These are phyloP conservation scores for Mormyrus hasselquistii DNA, from an alignment of 2,797 vertebrate species.

Conservation along the genomic window DNA sequence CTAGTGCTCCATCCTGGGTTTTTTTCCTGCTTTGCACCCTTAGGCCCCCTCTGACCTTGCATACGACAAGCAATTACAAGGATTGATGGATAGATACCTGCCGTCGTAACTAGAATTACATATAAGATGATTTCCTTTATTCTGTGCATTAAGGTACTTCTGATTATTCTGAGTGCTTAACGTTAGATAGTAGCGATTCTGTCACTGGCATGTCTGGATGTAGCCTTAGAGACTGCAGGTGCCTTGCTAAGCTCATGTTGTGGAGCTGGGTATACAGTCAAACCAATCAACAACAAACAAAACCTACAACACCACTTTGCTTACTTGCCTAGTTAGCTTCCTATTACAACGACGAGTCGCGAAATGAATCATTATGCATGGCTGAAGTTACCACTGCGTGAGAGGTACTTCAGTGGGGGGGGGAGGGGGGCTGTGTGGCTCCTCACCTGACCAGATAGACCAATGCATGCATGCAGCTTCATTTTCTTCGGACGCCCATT, in stretches of 20 bases:
- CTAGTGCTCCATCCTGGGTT: not conserved
- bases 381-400: not conserved
- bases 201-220: not conserved
- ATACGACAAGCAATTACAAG: not conserved
- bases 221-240: not conserved
- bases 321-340: not conserved
- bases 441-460: not conserved
- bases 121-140: not conserved
- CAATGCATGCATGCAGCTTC: not conserved
- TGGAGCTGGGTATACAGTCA: not conserved
- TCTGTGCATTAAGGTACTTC: not conserved
- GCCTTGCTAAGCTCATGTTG: not conserved
- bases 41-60: not conserved
- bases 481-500: not conserved
- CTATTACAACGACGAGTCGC: not conserved
- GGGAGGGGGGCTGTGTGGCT: not conserved
- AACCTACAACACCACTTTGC: not conserved
- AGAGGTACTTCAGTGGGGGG: not conserved
- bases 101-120: not conserved
- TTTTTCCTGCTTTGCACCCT: not conserved
- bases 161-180: not conserved
- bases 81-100: not conserved
- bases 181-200: not conserved
- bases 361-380: not conserved
- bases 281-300: not conserved